phyloP scores from a whole-genome alignment of 2,888 invertebrate genomes.

The Drosophila rubida region DNA sequence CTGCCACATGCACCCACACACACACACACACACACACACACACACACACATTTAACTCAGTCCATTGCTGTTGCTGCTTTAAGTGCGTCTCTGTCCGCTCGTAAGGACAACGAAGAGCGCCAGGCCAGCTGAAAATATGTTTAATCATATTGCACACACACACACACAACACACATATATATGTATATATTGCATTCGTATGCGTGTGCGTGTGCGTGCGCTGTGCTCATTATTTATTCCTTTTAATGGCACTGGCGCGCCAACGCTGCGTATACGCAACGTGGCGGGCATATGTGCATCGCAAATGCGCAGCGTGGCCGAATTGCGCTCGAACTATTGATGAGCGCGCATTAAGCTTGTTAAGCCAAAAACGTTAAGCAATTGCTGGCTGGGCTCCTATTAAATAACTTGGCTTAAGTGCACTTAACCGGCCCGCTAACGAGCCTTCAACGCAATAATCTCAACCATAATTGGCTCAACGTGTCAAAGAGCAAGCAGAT shows the following conservation, averaged over 20 bases:
- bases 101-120: conserved; percentile 34
- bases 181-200: not conserved
- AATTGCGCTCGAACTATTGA: conserved; percentile 34
- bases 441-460: conserved; percentile 2
- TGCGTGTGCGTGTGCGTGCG: conserved; percentile 2
- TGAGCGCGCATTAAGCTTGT: conserved; percentile 18
- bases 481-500: not conserved
- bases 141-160: conserved; percentile 53
- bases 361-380: conserved; percentile 7
- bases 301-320: conserved; percentile 49
- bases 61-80: not conserved
- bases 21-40: conserved; percentile 6
- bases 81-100: not conserved
- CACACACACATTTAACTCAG: conserved; percentile 1
- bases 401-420: conserved; percentile 1
- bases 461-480: not conserved
- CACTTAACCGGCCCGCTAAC: not conserved
- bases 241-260: conserved; percentile 41
- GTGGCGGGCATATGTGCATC: not conserved
- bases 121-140: conserved; percentile 49
- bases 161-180: not conserved
- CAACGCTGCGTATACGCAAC: conserved; percentile 35
- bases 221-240: conserved; percentile 48
- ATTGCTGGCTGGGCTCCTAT: not conserved
- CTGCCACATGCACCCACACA: conserved; percentile 24